Evolutionary conservation across 2,797 vertebrate genomes (phyloP).

Genomic region (Pogonophryne albipinna): DNA sequence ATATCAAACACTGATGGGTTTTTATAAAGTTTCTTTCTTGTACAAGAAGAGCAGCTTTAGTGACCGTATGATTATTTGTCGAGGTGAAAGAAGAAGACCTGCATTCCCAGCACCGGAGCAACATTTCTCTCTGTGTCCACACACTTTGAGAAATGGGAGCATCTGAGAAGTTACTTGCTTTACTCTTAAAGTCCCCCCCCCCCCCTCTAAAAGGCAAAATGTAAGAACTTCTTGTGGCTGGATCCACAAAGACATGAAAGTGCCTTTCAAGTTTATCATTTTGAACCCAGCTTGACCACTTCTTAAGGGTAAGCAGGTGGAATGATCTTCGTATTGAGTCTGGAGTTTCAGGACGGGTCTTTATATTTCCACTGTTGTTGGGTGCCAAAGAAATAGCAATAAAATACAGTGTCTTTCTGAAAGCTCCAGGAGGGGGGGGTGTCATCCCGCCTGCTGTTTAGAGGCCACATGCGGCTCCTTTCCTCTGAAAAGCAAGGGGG

Average conservation of each 20-base stretch:
- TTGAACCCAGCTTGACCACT: conserved; percentile 37
- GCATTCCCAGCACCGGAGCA: conserved; percentile 3
- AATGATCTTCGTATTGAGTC: conserved; percentile 27
- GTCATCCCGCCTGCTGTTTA: conserved; percentile 10
- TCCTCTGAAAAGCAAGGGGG: conserved; percentile 15
- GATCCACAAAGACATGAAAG: conserved; percentile 68
- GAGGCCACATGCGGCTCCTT: conserved; percentile 3
- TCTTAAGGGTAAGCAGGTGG: conserved; percentile 31
- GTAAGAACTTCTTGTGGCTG: conserved; percentile 32
- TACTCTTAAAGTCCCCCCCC: conserved; percentile 23
- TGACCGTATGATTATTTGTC: not conserved
- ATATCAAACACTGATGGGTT: not conserved
- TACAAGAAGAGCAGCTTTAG: not conserved
- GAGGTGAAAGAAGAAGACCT: conserved; percentile 15
- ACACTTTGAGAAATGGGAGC: conserved; percentile 29
- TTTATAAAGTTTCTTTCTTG: conserved; percentile 2
- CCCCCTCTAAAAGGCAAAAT: conserved; percentile 16
- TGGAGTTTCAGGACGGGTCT: conserved; percentile 30
- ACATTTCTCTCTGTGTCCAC: conserved; percentile 16
- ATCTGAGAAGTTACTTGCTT: conserved; percentile 35
- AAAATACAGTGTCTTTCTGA: conserved; percentile 32
- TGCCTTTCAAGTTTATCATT: conserved; percentile 63
- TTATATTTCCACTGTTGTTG: conserved; percentile 9
- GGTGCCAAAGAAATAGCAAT: conserved; percentile 20
- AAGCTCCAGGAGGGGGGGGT: conserved; percentile 1